phyloP scores from a whole-genome alignment of 2,888 invertebrate species.

The Drosophila anomalata region DNA sequence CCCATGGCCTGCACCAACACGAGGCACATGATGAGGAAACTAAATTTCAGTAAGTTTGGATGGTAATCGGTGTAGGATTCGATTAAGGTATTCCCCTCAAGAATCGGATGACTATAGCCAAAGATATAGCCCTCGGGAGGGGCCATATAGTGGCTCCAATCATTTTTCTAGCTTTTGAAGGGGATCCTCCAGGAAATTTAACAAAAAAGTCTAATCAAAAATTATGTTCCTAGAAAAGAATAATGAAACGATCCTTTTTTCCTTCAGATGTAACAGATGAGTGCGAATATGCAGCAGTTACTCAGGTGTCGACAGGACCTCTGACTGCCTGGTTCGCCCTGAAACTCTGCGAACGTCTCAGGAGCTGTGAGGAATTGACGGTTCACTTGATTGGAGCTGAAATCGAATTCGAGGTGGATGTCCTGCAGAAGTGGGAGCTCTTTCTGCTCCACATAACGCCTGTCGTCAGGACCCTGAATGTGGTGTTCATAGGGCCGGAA shows the following conservation, averaged over 20 bases:
- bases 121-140: no score
- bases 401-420: slow-evolving; percentile 89
- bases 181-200: no score
- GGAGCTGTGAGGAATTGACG: slow-evolving; percentile 65
- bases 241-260: background rate
- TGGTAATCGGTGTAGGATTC: no score
- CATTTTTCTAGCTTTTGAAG: no score
- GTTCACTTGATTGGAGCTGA: slow-evolving; percentile 86
- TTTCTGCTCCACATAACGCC: slow-evolving; percentile 88
- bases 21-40: slow-evolving; percentile 71
- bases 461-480: slow-evolving; percentile 85
- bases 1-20: slow-evolving; percentile 75
- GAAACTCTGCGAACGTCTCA: slow-evolving; percentile 81
- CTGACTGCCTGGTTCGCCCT: slow-evolving; percentile 87
- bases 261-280: slow-evolving; percentile 84
- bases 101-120: no score
- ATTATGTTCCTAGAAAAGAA: background rate
- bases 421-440: slow-evolving; percentile 89
- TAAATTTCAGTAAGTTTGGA: slow-evolving; percentile 69
- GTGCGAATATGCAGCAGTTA: slow-evolving; percentile 87
- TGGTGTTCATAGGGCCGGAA: slow-evolving; percentile 88
- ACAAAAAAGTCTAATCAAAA: no score
- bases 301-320: slow-evolving; percentile 88
- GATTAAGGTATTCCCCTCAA: no score
- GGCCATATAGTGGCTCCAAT: no score